phyloP scores from a whole-genome alignment of 2,113 vertebrate genomes.

The Mus pahari region DNA sequence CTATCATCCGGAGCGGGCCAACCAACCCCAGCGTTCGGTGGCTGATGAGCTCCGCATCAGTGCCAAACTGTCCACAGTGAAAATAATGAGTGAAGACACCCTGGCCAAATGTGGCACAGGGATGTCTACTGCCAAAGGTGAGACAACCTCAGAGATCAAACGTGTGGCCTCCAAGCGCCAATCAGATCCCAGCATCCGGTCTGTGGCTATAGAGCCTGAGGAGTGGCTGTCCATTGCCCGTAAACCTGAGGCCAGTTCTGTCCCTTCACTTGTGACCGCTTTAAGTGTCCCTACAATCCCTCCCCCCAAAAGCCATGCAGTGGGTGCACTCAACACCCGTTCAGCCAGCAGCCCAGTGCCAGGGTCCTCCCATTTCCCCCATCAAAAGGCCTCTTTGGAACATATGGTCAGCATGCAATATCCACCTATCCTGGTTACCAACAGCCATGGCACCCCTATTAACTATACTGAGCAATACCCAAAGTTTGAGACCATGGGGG shows the following conservation, averaged over 20 bases:
- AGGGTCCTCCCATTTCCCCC: constrained; percentile 94
- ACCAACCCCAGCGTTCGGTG: constrained; percentile 96
- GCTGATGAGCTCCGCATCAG: constrained; percentile 99
- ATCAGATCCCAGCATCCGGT: constrained; percentile 98
- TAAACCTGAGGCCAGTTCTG: constrained; percentile 96
- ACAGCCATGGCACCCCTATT: constrained; percentile 95
- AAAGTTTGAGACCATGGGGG: constrained; percentile 96
- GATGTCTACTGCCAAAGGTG: constrained; percentile 88
- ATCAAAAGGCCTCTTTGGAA: constrained; percentile 95
- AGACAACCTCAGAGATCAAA: constrained; percentile 93
- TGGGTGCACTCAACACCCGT: constrained; percentile 96
- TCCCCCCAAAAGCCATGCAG: constrained; percentile 95
- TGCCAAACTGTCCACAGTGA: constrained; percentile 97
- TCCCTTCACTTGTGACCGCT: constrained; percentile 97
- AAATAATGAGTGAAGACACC: constrained; percentile 98
- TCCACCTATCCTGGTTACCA: constrained; percentile 97
- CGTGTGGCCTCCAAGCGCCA: constrained; percentile 96
- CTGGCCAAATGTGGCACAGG: constrained; percentile 93
- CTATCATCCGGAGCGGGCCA: constrained; percentile 98
- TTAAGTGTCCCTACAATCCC: constrained; percentile 98
- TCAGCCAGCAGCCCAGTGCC: constrained; percentile 99
- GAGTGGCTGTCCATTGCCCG: constrained; percentile 92
- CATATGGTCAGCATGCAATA: constrained; percentile 97
- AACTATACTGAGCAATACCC: constrained; percentile 95
- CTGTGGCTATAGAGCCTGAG: constrained; percentile 94